A percentile compares a stretch with the other conserved stretches of the same genome.
Evolutionary conservation across 2,797 vertebrate genomes (phyloP).

Genomic region (Mormyrops boulengeri): DNA sequence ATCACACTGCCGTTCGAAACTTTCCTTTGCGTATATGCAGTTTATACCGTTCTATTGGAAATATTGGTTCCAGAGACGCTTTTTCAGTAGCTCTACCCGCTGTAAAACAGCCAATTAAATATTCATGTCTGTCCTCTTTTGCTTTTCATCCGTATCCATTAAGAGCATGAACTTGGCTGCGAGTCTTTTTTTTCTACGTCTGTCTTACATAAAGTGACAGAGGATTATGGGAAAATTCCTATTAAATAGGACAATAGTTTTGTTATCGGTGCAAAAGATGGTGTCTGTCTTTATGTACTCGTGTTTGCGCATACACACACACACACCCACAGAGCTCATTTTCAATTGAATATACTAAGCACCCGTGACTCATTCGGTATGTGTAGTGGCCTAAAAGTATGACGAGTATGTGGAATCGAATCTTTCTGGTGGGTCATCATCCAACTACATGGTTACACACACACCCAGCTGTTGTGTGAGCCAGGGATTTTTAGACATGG

Average conservation of each 20-base stretch:
- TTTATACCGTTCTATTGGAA: neutral
- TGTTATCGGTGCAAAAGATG: neutral
- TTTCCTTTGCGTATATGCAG: neutral
- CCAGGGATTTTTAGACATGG: neutral
- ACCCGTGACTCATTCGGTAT: neutral
- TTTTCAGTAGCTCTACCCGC: neutral
- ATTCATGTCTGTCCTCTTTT: neutral
- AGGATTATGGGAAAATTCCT: constrained; percentile 2
- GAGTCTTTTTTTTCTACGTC: neutral
- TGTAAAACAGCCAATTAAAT: neutral
- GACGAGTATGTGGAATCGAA: neutral
- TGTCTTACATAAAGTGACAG: neutral
- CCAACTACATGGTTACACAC: neutral
- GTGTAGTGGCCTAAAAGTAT: neutral
- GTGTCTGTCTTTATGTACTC: neutral
- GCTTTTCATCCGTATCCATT: neutral
- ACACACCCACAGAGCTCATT: neutral
- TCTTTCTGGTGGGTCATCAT: neutral
- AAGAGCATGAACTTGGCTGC: neutral
- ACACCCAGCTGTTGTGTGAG: neutral
- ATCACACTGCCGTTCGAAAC: neutral
- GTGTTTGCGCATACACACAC: neutral
- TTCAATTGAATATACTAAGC: neutral
- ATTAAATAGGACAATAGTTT: neutral
- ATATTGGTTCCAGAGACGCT: neutral